phyloP scores from a whole-genome alignment of 2,113 vertebrate genomes.

The Caretta caretta region DNA sequence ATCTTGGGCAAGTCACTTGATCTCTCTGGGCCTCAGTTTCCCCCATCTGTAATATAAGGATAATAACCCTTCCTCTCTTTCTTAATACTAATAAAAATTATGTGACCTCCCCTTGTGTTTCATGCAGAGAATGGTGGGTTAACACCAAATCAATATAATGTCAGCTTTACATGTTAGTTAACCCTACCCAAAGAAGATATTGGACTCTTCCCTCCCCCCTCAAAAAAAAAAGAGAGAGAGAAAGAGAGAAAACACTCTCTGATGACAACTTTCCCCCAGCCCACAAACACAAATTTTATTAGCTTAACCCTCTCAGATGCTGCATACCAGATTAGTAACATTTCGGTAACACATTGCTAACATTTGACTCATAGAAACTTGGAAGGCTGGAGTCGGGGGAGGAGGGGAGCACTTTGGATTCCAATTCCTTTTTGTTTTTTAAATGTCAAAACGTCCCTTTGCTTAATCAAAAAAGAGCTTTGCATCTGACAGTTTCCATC shows the following conservation, averaged over 20 bases:
- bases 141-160: rapidly evolving
- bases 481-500: not conserved
- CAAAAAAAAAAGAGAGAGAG: not conserved
- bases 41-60: not conserved
- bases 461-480: not conserved
- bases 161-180: rapidly evolving
- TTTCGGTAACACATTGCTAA: constrained; percentile 78
- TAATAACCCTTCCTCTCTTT: rapidly evolving
- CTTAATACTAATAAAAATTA: rapidly evolving
- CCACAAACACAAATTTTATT: constrained; percentile 52
- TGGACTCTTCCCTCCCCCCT: rapidly evolving
- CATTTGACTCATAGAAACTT: constrained; percentile 79
- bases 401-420: constrained; percentile 61
- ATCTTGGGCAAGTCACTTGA: not conserved
- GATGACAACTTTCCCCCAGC: constrained; percentile 41
- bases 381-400: constrained; percentile 65
- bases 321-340: constrained; percentile 76
- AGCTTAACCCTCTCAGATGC: constrained; percentile 60
- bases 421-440: constrained; percentile 30
- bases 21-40: not conserved
- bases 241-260: rapidly evolving
- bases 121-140: not conserved
- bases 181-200: rapidly evolving
- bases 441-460: constrained; percentile 11
- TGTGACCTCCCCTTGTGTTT: rapidly evolving